Conservation (phyloP, 2,888 invertebrate species). For the Coenonympha glycerion region DNA sequence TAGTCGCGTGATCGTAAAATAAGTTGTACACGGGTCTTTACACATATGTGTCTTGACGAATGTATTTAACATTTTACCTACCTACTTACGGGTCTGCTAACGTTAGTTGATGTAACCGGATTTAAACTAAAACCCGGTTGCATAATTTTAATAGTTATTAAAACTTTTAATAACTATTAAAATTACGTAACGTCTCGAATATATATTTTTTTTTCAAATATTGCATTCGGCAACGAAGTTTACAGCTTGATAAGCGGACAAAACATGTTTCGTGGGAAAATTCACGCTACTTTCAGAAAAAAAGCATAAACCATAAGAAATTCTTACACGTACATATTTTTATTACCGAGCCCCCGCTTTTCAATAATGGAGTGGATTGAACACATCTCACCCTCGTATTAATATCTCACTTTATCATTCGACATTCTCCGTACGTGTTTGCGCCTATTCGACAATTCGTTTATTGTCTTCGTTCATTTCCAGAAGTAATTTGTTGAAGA, state of each 20-base stretch:
- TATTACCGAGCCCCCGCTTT: background rate
- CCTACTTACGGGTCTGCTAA: too few relatives aligned
- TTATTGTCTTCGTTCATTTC: conserved; percentile 17
- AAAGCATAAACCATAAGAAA: background rate
- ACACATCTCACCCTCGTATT: background rate
- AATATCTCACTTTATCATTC: background rate
- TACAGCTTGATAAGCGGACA: conserved; percentile 21
- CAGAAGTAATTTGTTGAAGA: background rate
- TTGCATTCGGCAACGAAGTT: too few relatives aligned
- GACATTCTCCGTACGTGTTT: background rate
- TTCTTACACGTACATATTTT: background rate
- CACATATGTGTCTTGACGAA: too few relatives aligned
- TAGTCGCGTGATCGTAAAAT: too few relatives aligned
- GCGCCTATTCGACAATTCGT: conserved; percentile 17
- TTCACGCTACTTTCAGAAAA: background rate
- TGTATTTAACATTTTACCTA: too few relatives aligned
- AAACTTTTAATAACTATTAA: too few relatives aligned
- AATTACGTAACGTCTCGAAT: background rate
- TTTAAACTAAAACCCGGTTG: too few relatives aligned
- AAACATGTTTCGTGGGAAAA: conserved; percentile 11
- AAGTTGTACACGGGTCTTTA: too few relatives aligned
- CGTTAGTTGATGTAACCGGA: too few relatives aligned
- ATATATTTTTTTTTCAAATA: too few relatives aligned
- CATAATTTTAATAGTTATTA: background rate
- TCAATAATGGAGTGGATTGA: background rate